Base-by-base conservation (phyloP, 1,140 invertebrate genomes). In the Neodiprion lecontei region DNA sequence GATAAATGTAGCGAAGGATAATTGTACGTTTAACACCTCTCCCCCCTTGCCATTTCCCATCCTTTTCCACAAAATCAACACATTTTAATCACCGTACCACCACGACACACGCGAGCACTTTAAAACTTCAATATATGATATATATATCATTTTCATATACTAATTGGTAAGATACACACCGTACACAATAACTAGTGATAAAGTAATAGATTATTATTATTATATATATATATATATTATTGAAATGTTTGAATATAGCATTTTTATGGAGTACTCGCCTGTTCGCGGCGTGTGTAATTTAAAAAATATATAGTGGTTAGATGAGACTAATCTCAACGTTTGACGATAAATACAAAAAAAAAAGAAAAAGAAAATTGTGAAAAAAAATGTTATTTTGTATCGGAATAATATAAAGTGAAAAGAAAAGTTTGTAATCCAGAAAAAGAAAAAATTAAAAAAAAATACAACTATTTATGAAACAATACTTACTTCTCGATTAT, bases 171-270 rank as follows among this genome's bases (percentile, higher is more conserved):
- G 23, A 69, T 76, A 80, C 71, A 76, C 78, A 80, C 75, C 75
- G 78, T 80, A 81, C 77, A 83, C 81, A 83, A 83, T 83, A 83
- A 83, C 73, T 83, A 83, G 80, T 72, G 77, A 81, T 83, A 82
- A 81, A 76, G n/a, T 61, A 61, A 61, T 61, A 61, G 76, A 78
- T 75, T 77, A 78, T 80, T 80, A 80, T 80, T 80, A 78, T 77
- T 76, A 79, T 78, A 82, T 79, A 81, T 82, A 78, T 73, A 79
- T 78, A 76, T 73, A 61, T 61, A 61, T 61, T 61, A 79, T 79
- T 73, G 79, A 80, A 76, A 79, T 81, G 78, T 79, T 69, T 77
- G 79, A 80, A 74, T 78, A 80, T 81, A 82, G 78, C 77, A 81
- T 82, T 82, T 82, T 82, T 82, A 80, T 78, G 76, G 69, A 78